Percentiles rank a stretch among this genome's conserved stretches.
phyloP scores from a whole-genome alignment of 1,140 invertebrate genomes.

The Anastatus disparis region DNA sequence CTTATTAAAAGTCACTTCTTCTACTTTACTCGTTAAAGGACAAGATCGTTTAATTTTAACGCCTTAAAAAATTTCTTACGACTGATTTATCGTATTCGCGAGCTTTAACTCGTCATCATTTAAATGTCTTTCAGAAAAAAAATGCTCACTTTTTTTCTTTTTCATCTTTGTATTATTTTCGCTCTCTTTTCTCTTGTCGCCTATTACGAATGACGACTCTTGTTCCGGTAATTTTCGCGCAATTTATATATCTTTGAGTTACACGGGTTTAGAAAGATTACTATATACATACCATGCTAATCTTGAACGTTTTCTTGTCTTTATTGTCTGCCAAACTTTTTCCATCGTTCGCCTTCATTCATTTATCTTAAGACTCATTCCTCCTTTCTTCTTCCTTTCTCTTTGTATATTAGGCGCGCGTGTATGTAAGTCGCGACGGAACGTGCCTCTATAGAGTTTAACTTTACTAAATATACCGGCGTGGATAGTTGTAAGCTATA shows the following conservation, averaged over 20 bases:
- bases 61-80: no score
- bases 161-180: no score
- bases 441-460: neutral
- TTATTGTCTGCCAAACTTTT: slow-evolving; percentile 51
- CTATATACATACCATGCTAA: slow-evolving; percentile 46
- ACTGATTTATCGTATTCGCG: no score
- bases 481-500: neutral
- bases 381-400: neutral
- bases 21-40: slow-evolving; percentile 46
- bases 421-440: neutral
- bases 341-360: slow-evolving; percentile 51
- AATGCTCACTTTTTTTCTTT: no score
- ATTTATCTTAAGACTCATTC: slow-evolving; percentile 44
- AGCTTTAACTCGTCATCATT: no score
- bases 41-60: no score
- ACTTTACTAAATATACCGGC: neutral
- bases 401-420: neutral
- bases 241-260: slow-evolving; percentile 47
- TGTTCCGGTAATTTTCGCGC: slow-evolving; percentile 48
- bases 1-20: slow-evolving; percentile 55
- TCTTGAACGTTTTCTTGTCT: slow-evolving; percentile 38
- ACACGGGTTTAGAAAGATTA: slow-evolving; percentile 38
- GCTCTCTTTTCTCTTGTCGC: no score
- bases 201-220: no score
- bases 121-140: no score